A percentile compares a stretch with the other conserved stretches of the same genome.
These are phyloP conservation scores for Pristionchus exspectatus DNA, from an alignment of 2,888 invertebrate genomes.

Conservation along the genomic window DNA sequence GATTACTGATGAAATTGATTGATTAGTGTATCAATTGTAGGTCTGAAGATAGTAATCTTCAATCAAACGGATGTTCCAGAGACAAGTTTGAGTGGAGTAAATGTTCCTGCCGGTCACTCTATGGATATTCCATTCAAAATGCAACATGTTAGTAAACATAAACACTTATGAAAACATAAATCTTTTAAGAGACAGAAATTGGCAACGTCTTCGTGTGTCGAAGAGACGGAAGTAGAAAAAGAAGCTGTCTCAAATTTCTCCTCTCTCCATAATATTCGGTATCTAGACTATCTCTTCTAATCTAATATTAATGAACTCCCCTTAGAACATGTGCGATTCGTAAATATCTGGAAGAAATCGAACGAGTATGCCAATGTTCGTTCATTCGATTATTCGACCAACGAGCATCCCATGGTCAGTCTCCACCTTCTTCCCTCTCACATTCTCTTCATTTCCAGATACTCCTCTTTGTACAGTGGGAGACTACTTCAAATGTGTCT, in stretches of 20 bases:
- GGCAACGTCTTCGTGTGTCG: slow-evolving; percentile 71
- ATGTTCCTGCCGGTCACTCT: slow-evolving; percentile 77
- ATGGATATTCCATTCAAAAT: slow-evolving; percentile 78
- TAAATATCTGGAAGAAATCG: slow-evolving; percentile 72
- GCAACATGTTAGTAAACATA: slow-evolving; percentile 69
- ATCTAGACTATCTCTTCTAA: no score
- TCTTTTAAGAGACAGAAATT: slow-evolving; percentile 72
- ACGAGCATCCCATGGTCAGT: slow-evolving; percentile 26
- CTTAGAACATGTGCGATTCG: slow-evolving; percentile 70
- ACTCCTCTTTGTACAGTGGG: slow-evolving; percentile 72
- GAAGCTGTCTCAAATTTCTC: slow-evolving; percentile 49
- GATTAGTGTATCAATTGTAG: neutral
- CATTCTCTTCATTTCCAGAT: neutral
- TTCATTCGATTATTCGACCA: slow-evolving; percentile 70
- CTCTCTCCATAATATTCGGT: slow-evolving; percentile 25
- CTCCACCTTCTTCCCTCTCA: no score
- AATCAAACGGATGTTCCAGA: slow-evolving; percentile 77
- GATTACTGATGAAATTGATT: neutral
- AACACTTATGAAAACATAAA: neutral
- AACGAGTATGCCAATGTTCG: slow-evolving; percentile 72
- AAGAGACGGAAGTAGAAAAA: slow-evolving; percentile 68
- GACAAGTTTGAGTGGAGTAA: slow-evolving; percentile 75
- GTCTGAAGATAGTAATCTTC: slow-evolving; percentile 75
- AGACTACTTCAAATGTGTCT: slow-evolving; percentile 77
- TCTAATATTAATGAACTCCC: neutral